Base-by-base conservation (phyloP, 2,888 invertebrate species). In the Harpagoxenus sublaevis region DNA sequence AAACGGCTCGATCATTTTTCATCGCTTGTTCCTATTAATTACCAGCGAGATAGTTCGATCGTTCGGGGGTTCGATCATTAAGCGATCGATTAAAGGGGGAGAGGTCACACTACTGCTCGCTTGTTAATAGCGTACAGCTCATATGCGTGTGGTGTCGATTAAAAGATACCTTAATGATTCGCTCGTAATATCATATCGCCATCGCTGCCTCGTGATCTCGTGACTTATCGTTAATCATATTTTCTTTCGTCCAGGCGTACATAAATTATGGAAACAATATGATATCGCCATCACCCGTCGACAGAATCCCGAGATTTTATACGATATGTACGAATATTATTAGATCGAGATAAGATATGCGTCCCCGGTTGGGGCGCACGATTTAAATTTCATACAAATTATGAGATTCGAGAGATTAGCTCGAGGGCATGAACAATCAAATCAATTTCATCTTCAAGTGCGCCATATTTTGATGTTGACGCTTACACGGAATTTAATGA, bases 1-100 rank as follows among this genome's bases (percentile, higher is more conserved):
- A 23, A 68, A 82, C 62, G 81, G 55, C 35, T 35, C 82, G 86
- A 89, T 92, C 92, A 93, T 93, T 93, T 92, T 92, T 93, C 93
- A 93, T 86, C 88, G 91, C 79, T 35, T 91, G 91, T 92, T 92
- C 92, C 92, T 92, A 94, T 94, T 94, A 94, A 94, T 94, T 94
- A 94, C 92, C 92, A 91, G 91, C 91, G 89, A 57, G 93, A 93
- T 93, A 92, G 92, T 90, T 91, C 92, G 93, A 94, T 94, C 92
- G 91, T 86, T 88, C 91, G 86, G 88, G 86, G 88, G 86, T 84
- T 60, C 84, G 91, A 90, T 93, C 93, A 91, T 94, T 94, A 94
- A 93, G 92, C 93, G 93, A 94, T 94, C 94, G 94, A 94, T 94
- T 94, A 94, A 94, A 94, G 84, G 79, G 87, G 88, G 90, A 93